Evolutionary conservation across 2,797 vertebrate genomes (phyloP).

Genomic region (Clarias pachynema): DNA sequence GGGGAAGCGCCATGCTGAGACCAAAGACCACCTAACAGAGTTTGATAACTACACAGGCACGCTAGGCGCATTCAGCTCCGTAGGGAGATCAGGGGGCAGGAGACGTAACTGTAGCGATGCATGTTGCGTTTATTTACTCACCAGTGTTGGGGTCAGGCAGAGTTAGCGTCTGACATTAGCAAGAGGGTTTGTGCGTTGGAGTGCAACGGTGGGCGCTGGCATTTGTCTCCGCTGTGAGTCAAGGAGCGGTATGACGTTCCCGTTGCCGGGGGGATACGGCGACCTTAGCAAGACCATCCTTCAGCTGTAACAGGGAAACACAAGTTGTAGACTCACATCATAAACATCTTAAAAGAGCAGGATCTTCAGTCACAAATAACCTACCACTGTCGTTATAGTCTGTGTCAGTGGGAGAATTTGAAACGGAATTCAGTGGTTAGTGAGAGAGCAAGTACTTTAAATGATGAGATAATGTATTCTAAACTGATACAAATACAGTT

Average conservation of each 20-base stretch:
- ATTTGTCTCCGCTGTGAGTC: conserved; percentile 65
- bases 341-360: conserved; percentile 56
- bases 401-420: background rate
- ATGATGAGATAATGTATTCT: background rate
- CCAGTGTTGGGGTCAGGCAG: conserved; percentile 48
- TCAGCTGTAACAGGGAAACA: conserved; percentile 56
- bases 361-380: conserved; percentile 45
- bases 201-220: conserved; percentile 67
- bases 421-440: background rate
- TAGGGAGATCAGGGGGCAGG: conserved; percentile 11
- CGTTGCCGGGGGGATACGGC: conserved; percentile 72
- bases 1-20: conserved; percentile 30
- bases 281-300: conserved; percentile 69
- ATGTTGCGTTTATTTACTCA: conserved; percentile 48
- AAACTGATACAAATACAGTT: background rate
- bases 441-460: background rate
- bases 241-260: conserved; percentile 60
- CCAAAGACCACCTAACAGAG: conserved; percentile 30
- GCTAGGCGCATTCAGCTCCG: background rate
- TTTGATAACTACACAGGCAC: conserved; percentile 30
- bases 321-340: conserved; percentile 44
- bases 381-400: background rate
- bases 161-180: conserved; percentile 56
- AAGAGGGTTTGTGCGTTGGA: conserved; percentile 59
- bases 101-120: conserved; percentile 32